phyloP scores from a whole-genome alignment of 1,140 invertebrate genomes.

The Sinonovacula constricta region DNA sequence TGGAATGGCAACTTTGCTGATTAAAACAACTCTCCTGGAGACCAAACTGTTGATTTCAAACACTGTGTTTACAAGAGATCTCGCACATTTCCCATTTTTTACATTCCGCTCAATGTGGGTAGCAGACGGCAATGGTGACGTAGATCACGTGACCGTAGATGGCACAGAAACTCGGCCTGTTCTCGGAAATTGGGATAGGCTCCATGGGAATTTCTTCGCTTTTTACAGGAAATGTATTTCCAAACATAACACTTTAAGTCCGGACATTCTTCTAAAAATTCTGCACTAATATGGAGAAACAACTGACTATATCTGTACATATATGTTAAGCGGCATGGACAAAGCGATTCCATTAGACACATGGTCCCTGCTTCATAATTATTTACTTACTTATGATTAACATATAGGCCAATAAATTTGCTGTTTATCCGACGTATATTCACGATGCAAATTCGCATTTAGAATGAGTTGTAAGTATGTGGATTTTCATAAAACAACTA shows the following conservation, averaged over 20 bases:
- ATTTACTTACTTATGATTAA: no score
- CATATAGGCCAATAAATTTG: no score
- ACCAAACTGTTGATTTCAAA: constrained; percentile 51
- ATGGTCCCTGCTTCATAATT: no score
- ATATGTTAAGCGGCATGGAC: no score
- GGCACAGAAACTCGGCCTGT: constrained; percentile 35
- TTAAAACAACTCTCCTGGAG: constrained; percentile 40
- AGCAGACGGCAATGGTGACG: constrained; percentile 60
- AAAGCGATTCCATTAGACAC: no score
- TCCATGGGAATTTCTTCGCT: constrained; percentile 50
- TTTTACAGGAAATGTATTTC: constrained; percentile 67
- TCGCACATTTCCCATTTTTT: constrained; percentile 46
- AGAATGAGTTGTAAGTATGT: no score
- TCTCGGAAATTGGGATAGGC: constrained; percentile 41
- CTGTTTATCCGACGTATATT: no score
- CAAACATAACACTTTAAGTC: constrained; percentile 63
- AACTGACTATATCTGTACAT: no score
- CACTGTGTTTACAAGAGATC: constrained; percentile 14
- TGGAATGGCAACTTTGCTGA: constrained; percentile 23
- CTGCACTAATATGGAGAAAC: constrained; percentile 1
- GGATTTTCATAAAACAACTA: no score
- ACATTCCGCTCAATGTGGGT: constrained; percentile 66
- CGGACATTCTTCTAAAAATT: constrained; percentile 60
- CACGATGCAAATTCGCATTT: no score
- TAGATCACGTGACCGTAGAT: constrained; percentile 60